phyloP scores from a whole-genome alignment of 2,113 vertebrate species.

The Zosterops pallidus region DNA sequence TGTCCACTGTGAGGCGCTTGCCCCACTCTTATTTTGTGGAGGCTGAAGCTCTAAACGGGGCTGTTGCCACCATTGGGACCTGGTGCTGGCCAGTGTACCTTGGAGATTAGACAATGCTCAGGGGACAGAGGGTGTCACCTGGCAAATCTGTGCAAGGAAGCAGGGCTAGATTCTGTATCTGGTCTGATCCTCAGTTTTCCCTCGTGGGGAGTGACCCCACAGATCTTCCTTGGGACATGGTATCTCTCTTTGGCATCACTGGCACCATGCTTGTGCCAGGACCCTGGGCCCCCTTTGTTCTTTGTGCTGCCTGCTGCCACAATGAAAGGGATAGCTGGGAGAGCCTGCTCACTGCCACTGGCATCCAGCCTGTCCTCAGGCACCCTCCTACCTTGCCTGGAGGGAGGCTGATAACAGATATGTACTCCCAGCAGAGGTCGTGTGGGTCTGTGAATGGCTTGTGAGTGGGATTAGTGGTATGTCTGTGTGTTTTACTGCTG shows the following conservation, averaged over 20 bases:
- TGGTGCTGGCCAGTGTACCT: fast-evolving
- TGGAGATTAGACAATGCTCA: background rate
- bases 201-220: fast-evolving
- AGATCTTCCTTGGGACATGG: fast-evolving
- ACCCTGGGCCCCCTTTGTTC: background rate
- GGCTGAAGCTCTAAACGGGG: background rate
- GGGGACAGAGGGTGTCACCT: background rate
- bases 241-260: background rate
- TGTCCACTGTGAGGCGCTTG: fast-evolving
- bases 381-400: background rate
- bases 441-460: background rate
- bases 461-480: background rate
- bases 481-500: background rate
- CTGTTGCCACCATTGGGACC: background rate
- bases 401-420: background rate
- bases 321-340: background rate
- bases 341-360: background rate
- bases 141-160: background rate
- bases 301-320: background rate
- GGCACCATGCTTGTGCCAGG: fast-evolving
- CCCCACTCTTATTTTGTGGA: background rate
- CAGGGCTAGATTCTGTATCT: fast-evolving
- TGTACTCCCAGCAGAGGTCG: background rate
- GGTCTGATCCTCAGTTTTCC: background rate
- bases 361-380: fast-evolving